A percentile compares a stretch with the other conserved stretches of the same genome.
phyloP scores from a whole-genome alignment of 1,140 invertebrate genomes.

The Caenorhabditis briggsae region DNA sequence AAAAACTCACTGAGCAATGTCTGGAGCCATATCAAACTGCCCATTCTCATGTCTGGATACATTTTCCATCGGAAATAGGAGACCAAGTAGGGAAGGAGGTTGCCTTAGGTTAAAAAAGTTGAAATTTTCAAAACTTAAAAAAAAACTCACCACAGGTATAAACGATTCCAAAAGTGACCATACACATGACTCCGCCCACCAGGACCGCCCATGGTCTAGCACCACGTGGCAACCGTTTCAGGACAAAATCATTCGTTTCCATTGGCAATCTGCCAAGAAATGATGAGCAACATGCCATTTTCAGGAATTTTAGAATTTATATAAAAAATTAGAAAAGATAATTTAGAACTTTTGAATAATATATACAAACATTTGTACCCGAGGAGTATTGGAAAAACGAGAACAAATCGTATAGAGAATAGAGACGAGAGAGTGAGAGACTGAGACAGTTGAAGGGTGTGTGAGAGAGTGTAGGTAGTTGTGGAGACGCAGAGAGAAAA shows the following conservation, averaged over 20 bases:
- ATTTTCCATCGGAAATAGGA: constrained; percentile 67
- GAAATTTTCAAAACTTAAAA: not conserved
- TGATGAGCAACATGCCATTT: constrained; percentile 10
- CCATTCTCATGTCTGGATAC: constrained; percentile 57
- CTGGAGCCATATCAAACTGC: constrained; percentile 66
- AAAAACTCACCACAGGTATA: constrained; percentile 64
- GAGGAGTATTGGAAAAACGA: too few relatives aligned
- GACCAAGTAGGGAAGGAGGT: constrained; percentile 66
- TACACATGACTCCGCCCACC: constrained; percentile 62
- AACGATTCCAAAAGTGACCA: constrained; percentile 64
- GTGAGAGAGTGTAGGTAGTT: too few relatives aligned
- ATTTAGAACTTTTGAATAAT: not conserved
- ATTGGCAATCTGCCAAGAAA: constrained; percentile 54
- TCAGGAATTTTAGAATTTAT: not conserved
- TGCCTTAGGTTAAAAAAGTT: too few relatives aligned
- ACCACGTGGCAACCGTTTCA: constrained; percentile 32
- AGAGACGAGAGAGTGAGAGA: not conserved
- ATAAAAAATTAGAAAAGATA: not conserved
- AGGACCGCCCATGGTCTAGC: constrained; percentile 56
- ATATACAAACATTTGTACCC: not conserved
- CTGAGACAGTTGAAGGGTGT: not conserved
- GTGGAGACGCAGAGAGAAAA: not conserved
- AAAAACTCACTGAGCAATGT: constrained; percentile 63
- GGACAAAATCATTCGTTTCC: constrained; percentile 60
- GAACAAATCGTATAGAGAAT: not conserved